Percentiles rank a stretch among this genome's conserved stretches.
These are phyloP conservation scores for Nothocercus julius DNA, from an alignment of 2,113 vertebrate species.

Conservation along the genomic window DNA sequence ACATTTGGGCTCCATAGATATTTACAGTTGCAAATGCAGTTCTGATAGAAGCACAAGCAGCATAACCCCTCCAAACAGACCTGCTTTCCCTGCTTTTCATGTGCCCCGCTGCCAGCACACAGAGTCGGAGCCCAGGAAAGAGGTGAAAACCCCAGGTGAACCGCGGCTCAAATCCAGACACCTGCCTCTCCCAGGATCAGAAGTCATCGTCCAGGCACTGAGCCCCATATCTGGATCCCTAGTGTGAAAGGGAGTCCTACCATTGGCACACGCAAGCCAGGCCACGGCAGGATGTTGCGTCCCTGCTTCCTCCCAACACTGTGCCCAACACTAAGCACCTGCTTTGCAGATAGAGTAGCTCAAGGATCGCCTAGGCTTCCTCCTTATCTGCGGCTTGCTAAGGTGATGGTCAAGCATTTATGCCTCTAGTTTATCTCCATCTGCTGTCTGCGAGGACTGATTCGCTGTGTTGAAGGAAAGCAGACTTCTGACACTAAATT, in stretches of 20 bases:
- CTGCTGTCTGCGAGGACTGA: neutral
- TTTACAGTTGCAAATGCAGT: neutral
- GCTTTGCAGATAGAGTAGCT: neutral
- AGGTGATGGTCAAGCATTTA: neutral
- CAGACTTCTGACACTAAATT: neutral
- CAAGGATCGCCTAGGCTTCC: neutral
- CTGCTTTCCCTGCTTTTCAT: no score
- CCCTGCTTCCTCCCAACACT: neutral
- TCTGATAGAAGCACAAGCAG: neutral
- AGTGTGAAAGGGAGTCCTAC: neutral
- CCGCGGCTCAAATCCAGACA: no score
- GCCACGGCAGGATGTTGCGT: rapidly evolving
- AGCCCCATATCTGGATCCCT: neutral
- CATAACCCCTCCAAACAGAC: no score
- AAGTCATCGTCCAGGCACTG: no score
- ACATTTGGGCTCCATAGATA: neutral
- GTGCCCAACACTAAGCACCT: neutral
- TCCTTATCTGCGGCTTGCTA: neutral
- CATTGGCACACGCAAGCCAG: neutral
- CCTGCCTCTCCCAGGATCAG: no score
- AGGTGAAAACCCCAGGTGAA: no score
- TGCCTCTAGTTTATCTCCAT: neutral
- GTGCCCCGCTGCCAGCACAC: no score
- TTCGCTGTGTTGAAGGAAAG: neutral
- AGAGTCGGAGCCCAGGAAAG: no score